Evolutionary conservation across 2,113 vertebrate species (phyloP).

Genomic region (Centropristis striata): DNA sequence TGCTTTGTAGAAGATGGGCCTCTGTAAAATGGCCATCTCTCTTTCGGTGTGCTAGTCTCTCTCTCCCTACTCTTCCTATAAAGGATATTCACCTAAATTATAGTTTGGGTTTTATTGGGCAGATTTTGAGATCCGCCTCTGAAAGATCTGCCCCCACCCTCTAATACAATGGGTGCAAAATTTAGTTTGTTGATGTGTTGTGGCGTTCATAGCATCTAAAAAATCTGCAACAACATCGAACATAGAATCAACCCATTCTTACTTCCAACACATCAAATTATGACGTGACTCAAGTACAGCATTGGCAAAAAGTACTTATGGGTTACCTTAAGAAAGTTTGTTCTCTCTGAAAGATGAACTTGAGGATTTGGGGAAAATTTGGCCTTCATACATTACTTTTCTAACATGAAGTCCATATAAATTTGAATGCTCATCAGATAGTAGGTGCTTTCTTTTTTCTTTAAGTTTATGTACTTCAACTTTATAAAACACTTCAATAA

Average conservation of each 20-base stretch:
- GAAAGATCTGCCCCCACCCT: neutral
- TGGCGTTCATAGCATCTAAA: neutral
- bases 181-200: neutral
- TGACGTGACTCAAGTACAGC: neutral
- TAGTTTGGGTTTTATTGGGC: neutral
- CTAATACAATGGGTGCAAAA: neutral
- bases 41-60: constrained; percentile 12
- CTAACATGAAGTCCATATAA: neutral
- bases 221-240: neutral
- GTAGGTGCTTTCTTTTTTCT: too few species aligned
- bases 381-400: neutral
- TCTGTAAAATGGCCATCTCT: constrained; percentile 58
- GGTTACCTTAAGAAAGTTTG: neutral
- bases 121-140: neutral
- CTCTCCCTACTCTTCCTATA: neutral
- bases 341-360: neutral
- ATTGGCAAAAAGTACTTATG: neutral
- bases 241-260: too few species aligned
- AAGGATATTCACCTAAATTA: constrained; percentile 19
- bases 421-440: neutral
- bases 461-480: neutral
- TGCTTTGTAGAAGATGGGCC: constrained; percentile 62
- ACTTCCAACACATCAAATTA: neutral
- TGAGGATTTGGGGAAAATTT: neutral
- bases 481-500: neutral